A percentile compares a stretch with the other conserved stretches of the same genome.
Conservation (phyloP, 2,888 invertebrate species). For the Griposia aprilina region DNA sequence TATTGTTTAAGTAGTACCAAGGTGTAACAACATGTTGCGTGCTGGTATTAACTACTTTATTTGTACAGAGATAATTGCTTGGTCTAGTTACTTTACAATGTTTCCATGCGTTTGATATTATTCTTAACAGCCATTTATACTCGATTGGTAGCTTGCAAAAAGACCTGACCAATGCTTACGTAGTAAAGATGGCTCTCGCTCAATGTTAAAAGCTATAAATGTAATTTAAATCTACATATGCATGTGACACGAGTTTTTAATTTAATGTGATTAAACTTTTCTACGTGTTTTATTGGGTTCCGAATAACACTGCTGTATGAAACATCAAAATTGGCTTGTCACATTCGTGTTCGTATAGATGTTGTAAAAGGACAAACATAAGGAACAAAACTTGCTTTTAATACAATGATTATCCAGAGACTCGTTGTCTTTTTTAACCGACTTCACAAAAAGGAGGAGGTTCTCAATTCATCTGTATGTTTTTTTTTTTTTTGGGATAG, state of each 20-base stretch:
- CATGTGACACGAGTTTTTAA: too few species aligned
- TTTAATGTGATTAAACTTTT: not conserved
- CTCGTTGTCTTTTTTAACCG: too few species aligned
- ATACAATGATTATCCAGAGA: not conserved
- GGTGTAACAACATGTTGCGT: slow-evolving; percentile 46
- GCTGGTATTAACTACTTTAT: slow-evolving; percentile 36
- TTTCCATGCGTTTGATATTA: slow-evolving; percentile 18
- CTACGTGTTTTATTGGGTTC: not conserved
- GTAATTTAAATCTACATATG: not conserved
- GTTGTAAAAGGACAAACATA: not conserved
- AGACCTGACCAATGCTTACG: too few species aligned
- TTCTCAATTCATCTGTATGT: too few species aligned
- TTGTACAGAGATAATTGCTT: slow-evolving; percentile 45
- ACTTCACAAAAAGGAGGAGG: too few species aligned
- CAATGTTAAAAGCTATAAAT: not conserved
- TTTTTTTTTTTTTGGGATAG: too few species aligned
- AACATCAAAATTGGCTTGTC: not conserved
- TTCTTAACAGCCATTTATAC: slow-evolving; percentile 5
- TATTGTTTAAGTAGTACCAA: slow-evolving; percentile 42
- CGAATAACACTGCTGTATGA: not conserved
- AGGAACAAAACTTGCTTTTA: not conserved
- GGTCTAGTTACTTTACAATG: slow-evolving; percentile 29
- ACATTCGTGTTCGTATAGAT: not conserved
- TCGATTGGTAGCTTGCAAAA: too few species aligned
- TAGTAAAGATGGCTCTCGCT: not conserved